These are phyloP conservation scores for Cuniculus paca DNA, from an alignment of 2,797 vertebrate genomes.

Conservation along the genomic window DNA sequence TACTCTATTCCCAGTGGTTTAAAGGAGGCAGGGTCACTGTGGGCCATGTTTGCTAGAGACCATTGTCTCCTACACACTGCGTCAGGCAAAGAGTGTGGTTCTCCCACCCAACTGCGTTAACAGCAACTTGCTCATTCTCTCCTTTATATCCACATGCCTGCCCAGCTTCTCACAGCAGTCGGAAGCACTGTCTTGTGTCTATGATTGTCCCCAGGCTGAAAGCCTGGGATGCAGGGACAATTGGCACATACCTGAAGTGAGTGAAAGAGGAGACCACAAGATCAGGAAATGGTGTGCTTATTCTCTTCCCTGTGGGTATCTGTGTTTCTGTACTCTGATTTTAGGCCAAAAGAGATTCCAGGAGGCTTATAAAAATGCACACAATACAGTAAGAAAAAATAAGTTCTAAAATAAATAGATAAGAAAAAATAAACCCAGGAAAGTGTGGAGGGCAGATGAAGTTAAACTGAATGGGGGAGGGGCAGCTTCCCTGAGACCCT, in stretches of 20 bases:
- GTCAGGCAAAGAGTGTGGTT: neutral
- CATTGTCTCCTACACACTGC: too few relatives aligned
- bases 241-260: neutral
- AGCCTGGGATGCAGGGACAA: neutral
- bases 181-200: too few relatives aligned
- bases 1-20: too few relatives aligned
- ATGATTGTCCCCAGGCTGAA: neutral
- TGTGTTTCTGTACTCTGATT: neutral
- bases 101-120: too few relatives aligned
- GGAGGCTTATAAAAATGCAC: neutral
- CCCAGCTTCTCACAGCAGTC: neutral
- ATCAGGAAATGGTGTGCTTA: neutral
- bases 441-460: neutral
- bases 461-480: neutral
- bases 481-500: neutral
- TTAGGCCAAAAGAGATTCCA: neutral
- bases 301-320: neutral
- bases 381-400: neutral
- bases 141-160: accelerated
- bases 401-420: neutral
- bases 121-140: too few relatives aligned
- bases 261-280: neutral
- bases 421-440: neutral
- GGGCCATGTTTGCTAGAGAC: too few relatives aligned
- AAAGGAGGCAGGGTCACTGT: neutral